Evolutionary conservation across 2,888 invertebrate species (phyloP).

Genomic region (Chrysopilus asiliformis): DNA sequence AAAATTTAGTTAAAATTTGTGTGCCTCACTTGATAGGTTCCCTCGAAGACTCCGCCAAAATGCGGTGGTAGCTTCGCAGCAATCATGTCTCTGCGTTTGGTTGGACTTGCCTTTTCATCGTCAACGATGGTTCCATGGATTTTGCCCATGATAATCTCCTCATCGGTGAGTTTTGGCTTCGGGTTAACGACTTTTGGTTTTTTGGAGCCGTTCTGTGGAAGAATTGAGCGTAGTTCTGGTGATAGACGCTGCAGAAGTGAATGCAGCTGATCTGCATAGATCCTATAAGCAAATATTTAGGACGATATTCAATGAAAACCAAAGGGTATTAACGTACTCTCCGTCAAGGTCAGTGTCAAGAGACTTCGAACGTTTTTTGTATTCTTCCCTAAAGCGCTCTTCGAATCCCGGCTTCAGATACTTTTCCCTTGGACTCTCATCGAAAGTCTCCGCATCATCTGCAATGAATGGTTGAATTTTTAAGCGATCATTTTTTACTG

Average conservation of each 20-base stretch:
- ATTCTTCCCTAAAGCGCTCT: slow-evolving; percentile 26
- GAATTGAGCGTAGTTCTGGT: slow-evolving; percentile 19
- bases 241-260: slow-evolving; percentile 31
- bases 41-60: slow-evolving; percentile 32
- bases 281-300: slow-evolving; percentile 19
- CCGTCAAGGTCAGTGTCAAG: slow-evolving; percentile 43
- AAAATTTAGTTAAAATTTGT: too few relatives aligned
- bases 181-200: slow-evolving; percentile 16
- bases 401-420: slow-evolving; percentile 41
- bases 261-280: slow-evolving; percentile 31
- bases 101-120: slow-evolving; percentile 20
- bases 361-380: slow-evolving; percentile 24
- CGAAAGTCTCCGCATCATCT: slow-evolving; percentile 23
- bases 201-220: slow-evolving; percentile 14
- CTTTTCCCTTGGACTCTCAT: slow-evolving; percentile 37
- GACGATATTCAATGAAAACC: not conserved
- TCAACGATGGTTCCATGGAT: slow-evolving; percentile 33
- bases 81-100: slow-evolving; percentile 24
- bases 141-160: slow-evolving; percentile 31
- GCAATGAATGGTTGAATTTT: slow-evolving; percentile 4
- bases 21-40: slow-evolving; percentile 28
- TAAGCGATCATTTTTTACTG: too few relatives aligned
- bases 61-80: slow-evolving; percentile 22
- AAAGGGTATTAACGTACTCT: slow-evolving; percentile 33
- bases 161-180: slow-evolving; percentile 27